These are phyloP conservation scores for Drosophila ogumai DNA, from an alignment of 1,140 invertebrate species.

Conservation along the genomic window DNA sequence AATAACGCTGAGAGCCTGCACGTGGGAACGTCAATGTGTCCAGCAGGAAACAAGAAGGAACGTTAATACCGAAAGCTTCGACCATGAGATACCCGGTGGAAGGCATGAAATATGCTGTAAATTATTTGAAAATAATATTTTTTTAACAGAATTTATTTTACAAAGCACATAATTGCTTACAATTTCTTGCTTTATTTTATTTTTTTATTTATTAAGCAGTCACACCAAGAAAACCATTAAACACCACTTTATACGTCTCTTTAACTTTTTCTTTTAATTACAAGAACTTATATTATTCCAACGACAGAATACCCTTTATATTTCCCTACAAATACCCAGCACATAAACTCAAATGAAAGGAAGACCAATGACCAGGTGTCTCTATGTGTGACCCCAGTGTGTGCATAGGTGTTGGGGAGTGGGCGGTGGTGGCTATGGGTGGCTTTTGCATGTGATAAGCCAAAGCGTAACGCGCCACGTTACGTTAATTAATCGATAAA, in stretches of 20 bases:
- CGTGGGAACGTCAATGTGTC: slow-evolving; percentile 76
- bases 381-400: slow-evolving; percentile 17
- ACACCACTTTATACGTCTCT: too few species aligned
- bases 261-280: too few species aligned
- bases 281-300: too few species aligned
- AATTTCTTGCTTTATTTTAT: background rate
- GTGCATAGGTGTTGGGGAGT: slow-evolving; percentile 1
- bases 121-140: background rate
- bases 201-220: background rate
- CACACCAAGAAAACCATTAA: background rate
- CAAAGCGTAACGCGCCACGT: slow-evolving; percentile 71
- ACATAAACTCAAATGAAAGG: background rate
- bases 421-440: slow-evolving; percentile 16
- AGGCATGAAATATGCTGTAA: background rate
- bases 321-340: background rate
- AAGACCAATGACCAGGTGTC: slow-evolving; percentile 47
- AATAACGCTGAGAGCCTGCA: slow-evolving; percentile 79
- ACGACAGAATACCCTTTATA: background rate
- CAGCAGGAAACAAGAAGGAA: slow-evolving; percentile 8
- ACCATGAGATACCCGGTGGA: background rate
- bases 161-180: background rate
- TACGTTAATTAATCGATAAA: slow-evolving; percentile 82
- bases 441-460: slow-evolving; percentile 62
- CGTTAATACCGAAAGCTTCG: background rate
- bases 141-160: background rate